Base-by-base conservation (phyloP, 2,113 vertebrate genomes). In the Brachirus orientalis region DNA sequence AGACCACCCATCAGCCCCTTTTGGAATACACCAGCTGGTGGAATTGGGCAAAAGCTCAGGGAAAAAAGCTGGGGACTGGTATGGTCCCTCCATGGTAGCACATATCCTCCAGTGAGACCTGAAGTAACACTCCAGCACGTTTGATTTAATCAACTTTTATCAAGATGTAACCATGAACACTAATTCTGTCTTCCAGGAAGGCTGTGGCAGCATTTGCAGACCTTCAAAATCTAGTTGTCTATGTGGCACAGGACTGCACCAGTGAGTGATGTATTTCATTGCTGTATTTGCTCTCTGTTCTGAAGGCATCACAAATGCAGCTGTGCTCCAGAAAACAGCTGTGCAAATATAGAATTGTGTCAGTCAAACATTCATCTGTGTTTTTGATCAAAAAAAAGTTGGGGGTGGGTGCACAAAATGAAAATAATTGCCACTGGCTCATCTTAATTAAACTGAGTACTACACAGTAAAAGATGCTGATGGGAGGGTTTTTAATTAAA, bases 21-120 rank as follows among this genome's bases (percentile, higher is more conserved):
- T 96, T 1, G 94, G 96, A 22, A 91, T 97, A 9, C 96, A 97
- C 70, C 86, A 66, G 44, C 83, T 97, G 54, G 94, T 97, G 56
- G 91, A 94, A 51, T 71, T 95, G 4, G 96, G 96, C 0, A 86
- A 72, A 72, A 92, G 90, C 68, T 94, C 92, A 0, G 96, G 95
- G 80, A 96, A 95, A 86, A 94, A 90, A 68, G 95, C 95, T 0
- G 96, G 96, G 0, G 95, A 98, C 89, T 98, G 96, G 96, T 98
- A 97, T 6, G 95, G 96, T 3, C 96, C 96, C 0, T 94, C 95
- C 35, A 91, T 95, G 5, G 94, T 87, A 0, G 94, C 95, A 0
- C 95, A 98, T 78, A 95, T 97, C 58, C 88, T 97, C 50, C 89
- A 93, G 96, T 97, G 82, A 95, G 93, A 59, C n/a, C 8, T 35